Evolutionary conservation across 2,113 vertebrate species (phyloP).

Genomic region (Lycaon pictus): DNA sequence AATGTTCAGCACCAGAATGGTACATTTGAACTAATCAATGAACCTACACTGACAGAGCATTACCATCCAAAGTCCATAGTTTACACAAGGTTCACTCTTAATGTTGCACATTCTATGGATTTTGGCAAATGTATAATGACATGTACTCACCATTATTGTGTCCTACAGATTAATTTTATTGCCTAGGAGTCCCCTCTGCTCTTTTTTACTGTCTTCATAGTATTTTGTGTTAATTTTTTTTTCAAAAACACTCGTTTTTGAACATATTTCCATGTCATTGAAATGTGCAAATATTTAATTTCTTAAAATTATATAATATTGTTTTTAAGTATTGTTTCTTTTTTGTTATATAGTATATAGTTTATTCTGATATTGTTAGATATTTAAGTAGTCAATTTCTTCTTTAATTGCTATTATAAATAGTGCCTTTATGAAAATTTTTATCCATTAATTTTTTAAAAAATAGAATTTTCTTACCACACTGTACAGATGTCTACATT

Average conservation of each 20-base stretch:
- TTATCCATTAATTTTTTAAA: neutral
- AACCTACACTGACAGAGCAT: neutral
- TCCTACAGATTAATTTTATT: neutral
- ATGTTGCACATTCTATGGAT: neutral
- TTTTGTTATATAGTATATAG: neutral
- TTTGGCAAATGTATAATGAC: neutral
- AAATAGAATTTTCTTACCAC: neutral
- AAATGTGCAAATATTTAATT: slow-evolving; percentile 2
- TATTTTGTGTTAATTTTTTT: neutral
- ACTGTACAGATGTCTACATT: neutral
- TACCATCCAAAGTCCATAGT: neutral
- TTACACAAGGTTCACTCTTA: neutral
- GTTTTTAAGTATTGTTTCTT: neutral
- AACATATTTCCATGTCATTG: neutral
- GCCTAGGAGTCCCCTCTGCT: neutral
- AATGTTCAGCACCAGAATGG: neutral
- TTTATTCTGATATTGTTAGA: neutral
- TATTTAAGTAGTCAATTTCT: neutral
- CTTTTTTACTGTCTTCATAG: neutral
- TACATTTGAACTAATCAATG: neutral
- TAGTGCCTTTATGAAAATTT: neutral
- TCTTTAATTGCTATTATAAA: neutral
- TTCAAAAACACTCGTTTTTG: neutral
- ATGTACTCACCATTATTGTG: neutral
- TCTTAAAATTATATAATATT: neutral